Percentiles rank a stretch among this genome's conserved stretches.
phyloP scores from a whole-genome alignment of 2,888 invertebrate species.

The Cactoblastis cactorum region DNA sequence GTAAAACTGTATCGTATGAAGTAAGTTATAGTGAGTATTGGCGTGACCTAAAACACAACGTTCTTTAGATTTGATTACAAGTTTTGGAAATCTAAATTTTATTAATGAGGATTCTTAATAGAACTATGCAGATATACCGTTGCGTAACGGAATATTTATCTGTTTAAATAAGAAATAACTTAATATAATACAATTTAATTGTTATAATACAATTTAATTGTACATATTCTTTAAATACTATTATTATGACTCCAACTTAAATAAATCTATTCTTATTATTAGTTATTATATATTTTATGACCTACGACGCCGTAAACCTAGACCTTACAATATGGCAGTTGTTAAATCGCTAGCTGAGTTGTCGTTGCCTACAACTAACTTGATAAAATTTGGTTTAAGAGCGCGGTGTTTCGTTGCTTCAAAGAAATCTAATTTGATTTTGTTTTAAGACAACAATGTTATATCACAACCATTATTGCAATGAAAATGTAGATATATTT shows the following conservation, averaged over 20 bases:
- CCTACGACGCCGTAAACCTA: constrained; percentile 60
- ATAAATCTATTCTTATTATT: constrained; percentile 40
- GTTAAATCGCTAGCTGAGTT: constrained; percentile 76
- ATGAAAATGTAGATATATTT: constrained; percentile 65
- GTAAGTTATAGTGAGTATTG: constrained; percentile 10
- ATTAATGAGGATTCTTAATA: constrained; percentile 7
- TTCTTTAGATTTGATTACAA: background rate
- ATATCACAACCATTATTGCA: constrained; percentile 76
- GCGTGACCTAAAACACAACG: background rate
- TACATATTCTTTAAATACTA: constrained; percentile 74
- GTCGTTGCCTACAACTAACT: constrained; percentile 41
- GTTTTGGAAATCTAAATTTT: background rate
- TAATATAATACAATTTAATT: constrained; percentile 35
- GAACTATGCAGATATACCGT: background rate
- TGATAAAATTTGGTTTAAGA: constrained; percentile 56
- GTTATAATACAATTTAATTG: no score
- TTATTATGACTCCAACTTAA: constrained; percentile 76
- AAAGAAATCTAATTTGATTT: constrained; percentile 30
- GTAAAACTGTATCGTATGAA: background rate
- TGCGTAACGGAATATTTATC: background rate
- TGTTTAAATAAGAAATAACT: constrained; percentile 17
- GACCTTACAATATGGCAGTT: constrained; percentile 77
- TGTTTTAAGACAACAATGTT: constrained; percentile 55
- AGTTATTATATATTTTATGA: constrained; percentile 30
- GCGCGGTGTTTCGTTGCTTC: constrained; percentile 50